These are phyloP conservation scores for Apoda limacodes DNA, from an alignment of 2,888 invertebrate genomes.

Conservation along the genomic window DNA sequence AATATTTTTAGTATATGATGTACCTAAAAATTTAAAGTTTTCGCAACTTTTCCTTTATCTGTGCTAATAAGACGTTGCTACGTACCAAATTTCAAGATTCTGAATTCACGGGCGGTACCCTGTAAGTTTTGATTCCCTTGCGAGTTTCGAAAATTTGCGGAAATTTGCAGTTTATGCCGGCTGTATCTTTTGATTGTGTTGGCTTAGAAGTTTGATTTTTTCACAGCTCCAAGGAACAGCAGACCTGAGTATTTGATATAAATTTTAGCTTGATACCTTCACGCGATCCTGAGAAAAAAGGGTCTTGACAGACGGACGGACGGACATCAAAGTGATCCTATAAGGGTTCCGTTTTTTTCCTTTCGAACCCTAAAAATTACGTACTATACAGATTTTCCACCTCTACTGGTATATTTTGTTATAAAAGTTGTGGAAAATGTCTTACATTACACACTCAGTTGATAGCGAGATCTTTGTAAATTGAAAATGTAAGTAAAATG, in stretches of 20 bases:
- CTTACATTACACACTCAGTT: too few relatives aligned
- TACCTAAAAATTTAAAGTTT: too few relatives aligned
- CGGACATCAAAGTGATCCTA: not conserved
- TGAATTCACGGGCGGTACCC: not conserved
- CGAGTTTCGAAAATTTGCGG: not conserved
- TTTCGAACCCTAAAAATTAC: too few relatives aligned
- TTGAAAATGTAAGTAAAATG: too few relatives aligned
- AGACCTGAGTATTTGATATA: too few relatives aligned
- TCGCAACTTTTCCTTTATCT: not conserved
- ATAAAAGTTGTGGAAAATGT: too few relatives aligned
- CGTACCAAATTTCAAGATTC: not conserved
- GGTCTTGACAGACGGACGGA: not conserved
- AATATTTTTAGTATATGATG: too few relatives aligned
- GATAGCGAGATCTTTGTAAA: too few relatives aligned
- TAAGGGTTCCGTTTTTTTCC: not conserved
- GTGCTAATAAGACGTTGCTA: not conserved
- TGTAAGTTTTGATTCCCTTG: not conserved
- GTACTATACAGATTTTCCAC: too few relatives aligned
- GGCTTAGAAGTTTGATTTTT: not conserved
- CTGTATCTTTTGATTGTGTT: not conserved
- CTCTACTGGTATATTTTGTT: too few relatives aligned
- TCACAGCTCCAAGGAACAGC: not conserved
- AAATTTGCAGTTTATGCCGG: not conserved
- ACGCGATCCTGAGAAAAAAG: not conserved
- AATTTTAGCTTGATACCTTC: too few relatives aligned